Evolutionary conservation across 2,888 invertebrate species (phyloP).

Genomic region (Oscheius sp.): DNA sequence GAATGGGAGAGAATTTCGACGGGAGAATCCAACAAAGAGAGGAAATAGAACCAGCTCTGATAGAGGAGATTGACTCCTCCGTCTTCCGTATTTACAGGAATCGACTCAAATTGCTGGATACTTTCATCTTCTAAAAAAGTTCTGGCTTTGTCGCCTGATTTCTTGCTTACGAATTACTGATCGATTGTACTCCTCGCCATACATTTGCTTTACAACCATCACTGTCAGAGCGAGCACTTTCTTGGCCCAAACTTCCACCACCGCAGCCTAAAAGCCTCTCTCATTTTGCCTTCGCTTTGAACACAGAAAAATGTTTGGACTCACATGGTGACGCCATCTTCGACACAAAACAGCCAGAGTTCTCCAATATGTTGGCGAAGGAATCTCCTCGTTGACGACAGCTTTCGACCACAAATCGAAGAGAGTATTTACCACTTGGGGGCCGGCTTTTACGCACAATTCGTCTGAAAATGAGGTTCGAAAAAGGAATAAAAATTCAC

Average conservation of each 20-base stretch:
- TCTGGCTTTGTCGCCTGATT: no score
- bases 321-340: slow-evolving; percentile 64
- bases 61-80: slow-evolving; percentile 45
- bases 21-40: slow-evolving; percentile 49
- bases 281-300: no score
- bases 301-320: slow-evolving; percentile 11
- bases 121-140: slow-evolving; percentile 45
- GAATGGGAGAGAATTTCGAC: slow-evolving; percentile 47
- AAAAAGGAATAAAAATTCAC: slow-evolving; percentile 28
- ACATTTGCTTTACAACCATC: slow-evolving; percentile 58
- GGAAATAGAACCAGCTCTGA: slow-evolving; percentile 51
- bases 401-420: slow-evolving; percentile 66
- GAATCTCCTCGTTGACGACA: slow-evolving; percentile 61
- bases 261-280: slow-evolving; percentile 59
- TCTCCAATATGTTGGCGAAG: slow-evolving; percentile 66
- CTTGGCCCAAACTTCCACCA: slow-evolving; percentile 66
- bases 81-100: slow-evolving; percentile 42
- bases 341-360: slow-evolving; percentile 54
- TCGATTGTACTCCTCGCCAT: slow-evolving; percentile 57
- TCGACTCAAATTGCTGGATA: slow-evolving; percentile 35
- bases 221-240: slow-evolving; percentile 61
- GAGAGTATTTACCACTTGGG: slow-evolving; percentile 60
- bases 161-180: slow-evolving; percentile 43
- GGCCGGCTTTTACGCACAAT: slow-evolving; percentile 57
- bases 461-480: slow-evolving; percentile 42